A percentile compares a stretch with the other conserved stretches of the same genome.
Evolutionary conservation across 2,888 invertebrate genomes (phyloP).

Genomic region (Charanyca ferruginea): DNA sequence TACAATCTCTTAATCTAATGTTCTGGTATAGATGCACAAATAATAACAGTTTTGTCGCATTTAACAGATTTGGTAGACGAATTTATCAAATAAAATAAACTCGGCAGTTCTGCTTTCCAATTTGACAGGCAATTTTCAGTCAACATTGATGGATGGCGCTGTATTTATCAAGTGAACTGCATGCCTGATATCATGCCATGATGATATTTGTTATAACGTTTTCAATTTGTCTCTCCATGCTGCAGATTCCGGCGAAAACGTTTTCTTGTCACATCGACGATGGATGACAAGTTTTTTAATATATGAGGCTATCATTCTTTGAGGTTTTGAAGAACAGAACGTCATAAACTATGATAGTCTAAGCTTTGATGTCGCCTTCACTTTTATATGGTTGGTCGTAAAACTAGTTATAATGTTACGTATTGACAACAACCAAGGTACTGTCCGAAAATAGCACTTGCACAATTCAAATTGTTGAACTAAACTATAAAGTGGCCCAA

Average conservation of each 20-base stretch:
- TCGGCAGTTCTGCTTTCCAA: constrained; percentile 56
- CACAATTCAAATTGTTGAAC: constrained; percentile 35
- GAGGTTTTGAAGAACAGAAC: constrained; percentile 19
- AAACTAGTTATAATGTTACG: constrained; percentile 14
- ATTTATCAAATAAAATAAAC: constrained; percentile 26
- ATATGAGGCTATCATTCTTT: constrained; percentile 1
- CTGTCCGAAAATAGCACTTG: constrained; percentile 13
- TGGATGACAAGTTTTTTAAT: constrained; percentile 16
- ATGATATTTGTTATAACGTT: constrained; percentile 26
- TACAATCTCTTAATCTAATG: neutral
- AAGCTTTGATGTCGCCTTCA: constrained; percentile 40
- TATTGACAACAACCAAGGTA: constrained; percentile 20
- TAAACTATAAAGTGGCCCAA: constrained; percentile 3
- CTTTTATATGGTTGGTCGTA: constrained; percentile 37
- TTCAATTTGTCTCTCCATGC: constrained; percentile 29
- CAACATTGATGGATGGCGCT: constrained; percentile 75
- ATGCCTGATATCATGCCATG: constrained; percentile 19
- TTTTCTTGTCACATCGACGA: constrained; percentile 8
- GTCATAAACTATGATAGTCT: constrained; percentile 32
- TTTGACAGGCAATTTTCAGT: constrained; percentile 73
- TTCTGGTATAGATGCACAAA: neutral
- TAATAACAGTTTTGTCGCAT: constrained; percentile 10
- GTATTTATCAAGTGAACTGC: constrained; percentile 62
- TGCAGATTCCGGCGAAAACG: constrained; percentile 1
- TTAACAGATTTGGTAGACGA: constrained; percentile 3